Conservation (phyloP, 2,113 vertebrate species). For the Mormyrus iriodes region DNA sequence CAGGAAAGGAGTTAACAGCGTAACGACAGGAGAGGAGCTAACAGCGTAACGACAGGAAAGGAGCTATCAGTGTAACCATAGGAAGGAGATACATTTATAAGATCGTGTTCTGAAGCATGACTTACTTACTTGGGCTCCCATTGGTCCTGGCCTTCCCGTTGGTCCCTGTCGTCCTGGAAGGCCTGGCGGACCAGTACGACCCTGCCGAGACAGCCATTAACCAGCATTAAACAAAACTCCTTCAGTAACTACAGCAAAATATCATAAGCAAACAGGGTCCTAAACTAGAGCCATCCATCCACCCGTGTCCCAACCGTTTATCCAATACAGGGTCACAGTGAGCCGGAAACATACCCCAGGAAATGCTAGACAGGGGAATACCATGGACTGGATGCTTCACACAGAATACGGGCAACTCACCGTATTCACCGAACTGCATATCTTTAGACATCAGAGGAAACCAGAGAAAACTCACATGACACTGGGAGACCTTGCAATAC, state of each 20-base stretch:
- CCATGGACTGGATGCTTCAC: background rate
- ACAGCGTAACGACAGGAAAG: background rate
- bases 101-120: background rate
- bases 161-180: conserved; percentile 80
- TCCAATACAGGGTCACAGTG: background rate
- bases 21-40: background rate
- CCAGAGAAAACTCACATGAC: background rate
- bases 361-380: background rate
- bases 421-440: too few species aligned
- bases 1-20: background rate
- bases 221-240: background rate
- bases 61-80: background rate
- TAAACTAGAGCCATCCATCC: background rate
- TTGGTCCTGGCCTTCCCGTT: conserved; percentile 72
- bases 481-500: background rate
- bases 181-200: conserved; percentile 78
- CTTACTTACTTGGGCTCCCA: conserved; percentile 68
- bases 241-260: background rate
- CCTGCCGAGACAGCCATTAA: conserved; percentile 56
- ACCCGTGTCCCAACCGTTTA: background rate
- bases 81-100: background rate
- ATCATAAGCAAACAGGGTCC: background rate
- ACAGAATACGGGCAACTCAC: background rate
- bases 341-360: background rate
- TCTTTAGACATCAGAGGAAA: too few species aligned